Percentiles rank a stretch among this genome's conserved stretches.
Conservation (phyloP, 2,888 invertebrate species). For the Pristionchus japonicus region DNA sequence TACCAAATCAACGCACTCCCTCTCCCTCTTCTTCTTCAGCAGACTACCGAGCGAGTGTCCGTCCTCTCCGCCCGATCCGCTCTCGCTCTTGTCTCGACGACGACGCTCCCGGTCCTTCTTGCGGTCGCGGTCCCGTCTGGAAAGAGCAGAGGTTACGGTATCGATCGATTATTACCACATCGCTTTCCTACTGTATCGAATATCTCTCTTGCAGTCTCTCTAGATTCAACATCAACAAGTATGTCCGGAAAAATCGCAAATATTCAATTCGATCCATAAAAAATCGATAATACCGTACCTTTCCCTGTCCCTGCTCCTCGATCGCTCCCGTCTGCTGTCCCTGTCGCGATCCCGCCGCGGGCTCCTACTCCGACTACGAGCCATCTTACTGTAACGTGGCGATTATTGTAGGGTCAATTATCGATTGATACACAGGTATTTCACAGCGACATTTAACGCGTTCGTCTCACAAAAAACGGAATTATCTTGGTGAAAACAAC, state of each 20-base stretch:
- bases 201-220: too few species aligned
- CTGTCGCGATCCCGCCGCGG: slow-evolving; percentile 35
- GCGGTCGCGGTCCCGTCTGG: slow-evolving; percentile 18
- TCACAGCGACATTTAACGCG: background rate
- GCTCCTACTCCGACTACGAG: slow-evolving; percentile 44
- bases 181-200: too few species aligned
- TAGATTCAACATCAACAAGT: too few species aligned
- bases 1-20: background rate
- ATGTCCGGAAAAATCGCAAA: too few species aligned
- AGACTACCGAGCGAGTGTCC: slow-evolving; percentile 47
- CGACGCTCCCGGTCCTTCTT: slow-evolving; percentile 19
- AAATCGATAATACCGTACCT: slow-evolving; percentile 7
- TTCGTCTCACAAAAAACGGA: background rate
- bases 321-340: slow-evolving; percentile 40
- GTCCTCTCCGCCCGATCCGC: background rate
- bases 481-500: background rate
- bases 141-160: background rate
- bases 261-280: too few species aligned
- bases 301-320: slow-evolving; percentile 42
- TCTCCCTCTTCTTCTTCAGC: slow-evolving; percentile 46
- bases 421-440: background rate
- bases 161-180: background rate
- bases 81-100: background rate
- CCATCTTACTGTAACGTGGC: slow-evolving; percentile 23
- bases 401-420: background rate